Base-by-base conservation (phyloP, 1,140 invertebrate species). In the Holotrichia oblita region DNA sequence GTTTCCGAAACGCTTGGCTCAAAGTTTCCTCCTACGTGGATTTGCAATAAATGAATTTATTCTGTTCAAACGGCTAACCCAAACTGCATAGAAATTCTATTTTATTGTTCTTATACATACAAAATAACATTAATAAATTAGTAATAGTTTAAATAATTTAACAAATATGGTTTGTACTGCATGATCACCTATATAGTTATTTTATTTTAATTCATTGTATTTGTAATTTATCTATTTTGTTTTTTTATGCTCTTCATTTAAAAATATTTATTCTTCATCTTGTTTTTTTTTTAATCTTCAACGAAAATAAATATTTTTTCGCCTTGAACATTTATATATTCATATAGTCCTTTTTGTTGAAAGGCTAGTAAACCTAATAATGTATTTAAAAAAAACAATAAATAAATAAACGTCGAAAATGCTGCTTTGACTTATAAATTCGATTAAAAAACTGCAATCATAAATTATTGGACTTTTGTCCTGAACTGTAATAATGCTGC, bases 161-260 rank as follows among this genome's bases (percentile, higher is more conserved):
- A 64, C 20, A 64, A 64, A 64, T 64, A 64, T 64, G 20, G 61
- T 64, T 64, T 64, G 61, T 64, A 64, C 61, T 64, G 61, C 61
- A 64, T 64, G 61, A 6, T 64, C 61, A 64, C 24, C 4, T 64
- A n/a, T n/a, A 24, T 64, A 64, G 17, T 64, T 64, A 64, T 64
- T 64, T 64, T 64, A 48, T 48, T 48, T 48, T 48, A 14, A 48
- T 48, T 48, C 44, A 48, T 48, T 48, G n/a, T 64, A 64, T 20
- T 64, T 22, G 6, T 22, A 22, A 22, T 64, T 7, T 20, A 64
- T 64, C 17, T 17, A 4, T 9, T 64, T 64, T 27, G 61, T 64
- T 64, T 27, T 34, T 17, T 22, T 22, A 10, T 48, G 12, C n/a
- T n/a, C 10, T 41, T 41, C 44, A 48, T 48, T 48, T 48, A 48